Percentiles rank a stretch among this genome's conserved stretches.
phyloP scores from a whole-genome alignment of 2,797 vertebrate species.

The Graptemys geographica region DNA sequence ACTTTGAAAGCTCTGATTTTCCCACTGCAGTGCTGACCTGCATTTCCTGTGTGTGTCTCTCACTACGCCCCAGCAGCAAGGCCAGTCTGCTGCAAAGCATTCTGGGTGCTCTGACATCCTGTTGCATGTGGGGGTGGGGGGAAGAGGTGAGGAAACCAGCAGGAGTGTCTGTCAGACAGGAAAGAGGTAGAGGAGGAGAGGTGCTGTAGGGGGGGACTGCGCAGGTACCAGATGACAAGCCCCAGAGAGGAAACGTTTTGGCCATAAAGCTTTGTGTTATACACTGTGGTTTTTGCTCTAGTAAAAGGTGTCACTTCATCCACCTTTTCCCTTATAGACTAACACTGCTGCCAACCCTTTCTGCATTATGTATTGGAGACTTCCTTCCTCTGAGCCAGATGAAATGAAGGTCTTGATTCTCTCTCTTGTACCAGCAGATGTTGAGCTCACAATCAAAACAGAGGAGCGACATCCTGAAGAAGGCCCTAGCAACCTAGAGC shows the following conservation, averaged over 20 bases:
- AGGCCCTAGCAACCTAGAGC: conserved; percentile 31
- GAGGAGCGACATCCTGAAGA: conserved; percentile 35
- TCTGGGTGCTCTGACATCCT: neutral
- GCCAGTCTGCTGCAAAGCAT: neutral
- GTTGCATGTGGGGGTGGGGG: neutral
- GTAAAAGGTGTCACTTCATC: too few relatives aligned
- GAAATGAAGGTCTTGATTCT: neutral
- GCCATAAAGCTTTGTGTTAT: too few relatives aligned
- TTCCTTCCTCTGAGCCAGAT: neutral
- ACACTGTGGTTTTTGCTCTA: too few relatives aligned
- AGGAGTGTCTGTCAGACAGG: too few relatives aligned
- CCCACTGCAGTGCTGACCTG: neutral
- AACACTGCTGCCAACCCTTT: neutral
- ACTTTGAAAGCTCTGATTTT: neutral
- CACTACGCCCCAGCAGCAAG: neutral
- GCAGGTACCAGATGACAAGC: too few relatives aligned
- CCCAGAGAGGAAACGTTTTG: too few relatives aligned
- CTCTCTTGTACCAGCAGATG: conserved; percentile 46
- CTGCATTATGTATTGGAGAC: neutral
- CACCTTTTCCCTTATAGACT: too few relatives aligned
- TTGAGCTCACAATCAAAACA: conserved; percentile 58
- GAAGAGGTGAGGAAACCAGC: too few relatives aligned
- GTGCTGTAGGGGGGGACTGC: too few relatives aligned
- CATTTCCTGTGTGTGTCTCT: neutral
- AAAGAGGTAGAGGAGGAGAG: too few relatives aligned